A percentile compares a stretch with the other conserved stretches of the same genome.
Evolutionary conservation across 2,797 vertebrate species (phyloP).

Genomic region (Leuciscus waleckii): DNA sequence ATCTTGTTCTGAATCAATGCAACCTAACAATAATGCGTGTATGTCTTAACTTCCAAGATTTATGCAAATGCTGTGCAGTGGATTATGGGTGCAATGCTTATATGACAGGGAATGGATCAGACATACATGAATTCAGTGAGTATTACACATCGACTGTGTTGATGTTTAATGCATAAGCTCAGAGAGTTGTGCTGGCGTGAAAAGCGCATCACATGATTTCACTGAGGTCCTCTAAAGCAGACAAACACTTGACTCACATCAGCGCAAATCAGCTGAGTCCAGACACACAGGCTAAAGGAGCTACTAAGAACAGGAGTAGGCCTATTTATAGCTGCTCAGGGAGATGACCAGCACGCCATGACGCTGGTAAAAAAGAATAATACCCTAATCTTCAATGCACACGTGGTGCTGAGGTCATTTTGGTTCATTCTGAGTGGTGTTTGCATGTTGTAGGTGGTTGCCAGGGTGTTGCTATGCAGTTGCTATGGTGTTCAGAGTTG

Average conservation of each 20-base stretch:
- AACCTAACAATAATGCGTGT: not conserved
- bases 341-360: conserved; percentile 13
- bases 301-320: conserved; percentile 31
- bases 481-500: not conserved
- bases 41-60: not conserved
- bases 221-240: not conserved
- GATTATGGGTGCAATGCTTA: not conserved
- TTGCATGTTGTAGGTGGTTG: not conserved
- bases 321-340: conserved; percentile 46
- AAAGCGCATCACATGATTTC: not conserved
- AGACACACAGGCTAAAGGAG: conserved; percentile 22
- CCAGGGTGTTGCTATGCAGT: conserved; percentile 6
- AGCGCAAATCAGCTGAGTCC: conserved; percentile 28
- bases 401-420: not conserved
- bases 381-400: conserved; percentile 1
- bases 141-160: conserved; percentile 14
- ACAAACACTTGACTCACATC: conserved; percentile 32
- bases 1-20: conserved; percentile 13
- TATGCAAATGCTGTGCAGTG: not conserved
- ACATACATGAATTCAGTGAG: conserved; percentile 14
- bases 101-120: conserved; percentile 7
- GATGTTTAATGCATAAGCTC: conserved; percentile 39
- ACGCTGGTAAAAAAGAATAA: conserved; percentile 29
- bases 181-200: not conserved
- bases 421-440: not conserved